Conservation (phyloP, 2,888 invertebrate genomes). For the Nomada ruficornis region DNA sequence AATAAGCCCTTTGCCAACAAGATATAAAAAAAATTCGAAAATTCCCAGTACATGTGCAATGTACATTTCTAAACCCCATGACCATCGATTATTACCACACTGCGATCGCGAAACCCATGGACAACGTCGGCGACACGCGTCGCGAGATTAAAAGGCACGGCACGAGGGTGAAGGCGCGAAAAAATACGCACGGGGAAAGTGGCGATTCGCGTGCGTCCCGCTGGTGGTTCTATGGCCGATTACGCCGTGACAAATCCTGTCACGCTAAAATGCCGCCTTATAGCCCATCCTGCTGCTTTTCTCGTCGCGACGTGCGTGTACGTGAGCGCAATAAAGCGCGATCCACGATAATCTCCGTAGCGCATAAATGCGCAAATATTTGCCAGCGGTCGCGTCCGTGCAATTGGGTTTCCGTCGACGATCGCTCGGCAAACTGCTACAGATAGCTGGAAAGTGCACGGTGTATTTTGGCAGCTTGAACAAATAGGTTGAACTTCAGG, state of each 20-base stretch:
- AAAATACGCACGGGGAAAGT: constrained; percentile 22
- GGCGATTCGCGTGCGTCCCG: constrained; percentile 39
- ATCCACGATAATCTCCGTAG: constrained; percentile 34
- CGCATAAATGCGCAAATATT: constrained; percentile 33
- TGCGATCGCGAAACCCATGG: neutral
- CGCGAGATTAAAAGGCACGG: constrained; percentile 18
- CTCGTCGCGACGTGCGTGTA: constrained; percentile 16
- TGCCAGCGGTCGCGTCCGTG: constrained; percentile 4
- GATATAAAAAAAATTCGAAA: neutral
- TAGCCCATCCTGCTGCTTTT: constrained; percentile 34
- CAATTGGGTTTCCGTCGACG: constrained; percentile 37
- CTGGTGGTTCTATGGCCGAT: constrained; percentile 51
- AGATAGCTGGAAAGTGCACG: constrained; percentile 3
- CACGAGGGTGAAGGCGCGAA: constrained; percentile 1
- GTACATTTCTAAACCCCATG: no score
- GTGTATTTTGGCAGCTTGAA: constrained; percentile 1
- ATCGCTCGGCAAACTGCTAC: constrained; percentile 3
- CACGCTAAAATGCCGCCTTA: constrained; percentile 65
- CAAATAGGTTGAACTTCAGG: constrained; percentile 2
- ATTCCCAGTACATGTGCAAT: neutral
- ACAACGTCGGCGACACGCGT: constrained; percentile 14
- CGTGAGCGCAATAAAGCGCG: constrained; percentile 27
- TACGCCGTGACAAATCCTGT: constrained; percentile 63
- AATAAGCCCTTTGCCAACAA: no score
- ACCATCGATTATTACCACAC: neutral